These are phyloP conservation scores for Lathronympha strigana DNA, from an alignment of 2,888 invertebrate genomes.

Conservation along the genomic window DNA sequence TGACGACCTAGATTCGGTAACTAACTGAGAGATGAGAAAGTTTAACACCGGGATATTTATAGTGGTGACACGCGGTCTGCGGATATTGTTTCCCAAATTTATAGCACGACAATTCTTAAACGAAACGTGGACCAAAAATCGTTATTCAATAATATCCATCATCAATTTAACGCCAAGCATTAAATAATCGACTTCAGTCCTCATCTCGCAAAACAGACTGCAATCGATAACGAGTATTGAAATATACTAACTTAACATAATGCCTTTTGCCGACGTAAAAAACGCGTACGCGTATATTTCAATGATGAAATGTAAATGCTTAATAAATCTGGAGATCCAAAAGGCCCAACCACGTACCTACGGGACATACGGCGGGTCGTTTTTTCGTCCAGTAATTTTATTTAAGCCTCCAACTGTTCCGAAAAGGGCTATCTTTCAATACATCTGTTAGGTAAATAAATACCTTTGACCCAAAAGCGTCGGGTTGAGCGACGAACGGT, in stretches of 20 bases:
- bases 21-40: conserved; percentile 38
- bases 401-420: conserved; percentile 57
- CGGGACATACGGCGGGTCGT: conserved; percentile 51
- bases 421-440: conserved; percentile 62
- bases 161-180: conserved; percentile 59
- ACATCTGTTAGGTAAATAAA: conserved; percentile 73
- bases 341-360: conserved; percentile 48
- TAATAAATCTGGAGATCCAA: conserved; percentile 64
- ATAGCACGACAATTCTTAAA: conserved; percentile 38
- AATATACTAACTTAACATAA: conserved; percentile 68
- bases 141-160: conserved; percentile 51
- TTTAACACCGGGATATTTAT: conserved; percentile 26
- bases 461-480: conserved; percentile 73
- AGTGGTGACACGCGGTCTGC: conserved; percentile 28
- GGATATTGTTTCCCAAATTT: conserved; percentile 39
- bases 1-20: conserved; percentile 32
- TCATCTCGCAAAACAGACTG: conserved; percentile 61
- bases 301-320: conserved; percentile 65
- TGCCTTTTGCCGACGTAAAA: conserved; percentile 66
- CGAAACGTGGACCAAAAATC: conserved; percentile 42
- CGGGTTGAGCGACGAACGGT: conserved; percentile 59
- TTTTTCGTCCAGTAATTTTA: conserved; percentile 53
- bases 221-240: conserved; percentile 71
- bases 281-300: conserved; percentile 54
- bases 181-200: conserved; percentile 63